Base-by-base conservation (phyloP, 1,140 invertebrate genomes). In the Carcinoscorpius rotundicauda region DNA sequence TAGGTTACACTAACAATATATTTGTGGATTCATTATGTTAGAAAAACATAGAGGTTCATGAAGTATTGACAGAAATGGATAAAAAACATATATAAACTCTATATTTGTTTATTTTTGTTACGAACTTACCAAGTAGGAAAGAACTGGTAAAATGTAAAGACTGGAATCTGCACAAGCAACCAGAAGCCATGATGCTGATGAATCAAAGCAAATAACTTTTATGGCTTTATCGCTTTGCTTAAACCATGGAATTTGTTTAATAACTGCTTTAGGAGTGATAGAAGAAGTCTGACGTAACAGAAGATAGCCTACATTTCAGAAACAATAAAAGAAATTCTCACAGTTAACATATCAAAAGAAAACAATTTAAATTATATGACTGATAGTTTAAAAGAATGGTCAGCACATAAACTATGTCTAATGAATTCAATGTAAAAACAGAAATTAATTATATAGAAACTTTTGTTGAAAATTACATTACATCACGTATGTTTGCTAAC, bases 171-270 rank as follows among this genome's bases (percentile, higher is more conserved):
- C 77, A 76, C 81, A 83, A 57, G 84, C 77, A 68, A 82, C 76
- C 6, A 87, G 73, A n/a, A 87, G 75, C 85, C 85, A 87, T 60
- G 81, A 78, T 53, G 84, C 84, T n/a, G 80, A 78, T 49, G 84
- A 81, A 77, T 87, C 85, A 75, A 87, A 87, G 73, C 84, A 85
- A 64, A 87, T 73, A 64, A 83, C 81, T 67, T 82, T 78, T 55
- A 87, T 84, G 67, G 77, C 75, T 74, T 83, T 83, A 58, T 80
- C 78, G 48, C 75, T 75, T 51, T 81, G 80, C 68, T 78, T 77
- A 74, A 84, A 84, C 86, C 86, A 88, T 67, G 83, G 82, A 65
- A 88, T 76, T 72, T 82, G 81, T 71, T 83, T 86, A n/a, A 85
- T 73, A n/a, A 85, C 76, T 58, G 79, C 81, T 8, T 60, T 58